A percentile compares a stretch with the other conserved stretches of the same genome.
Conservation (phyloP, 2,888 invertebrate genomes). For the Cephus runcator region DNA sequence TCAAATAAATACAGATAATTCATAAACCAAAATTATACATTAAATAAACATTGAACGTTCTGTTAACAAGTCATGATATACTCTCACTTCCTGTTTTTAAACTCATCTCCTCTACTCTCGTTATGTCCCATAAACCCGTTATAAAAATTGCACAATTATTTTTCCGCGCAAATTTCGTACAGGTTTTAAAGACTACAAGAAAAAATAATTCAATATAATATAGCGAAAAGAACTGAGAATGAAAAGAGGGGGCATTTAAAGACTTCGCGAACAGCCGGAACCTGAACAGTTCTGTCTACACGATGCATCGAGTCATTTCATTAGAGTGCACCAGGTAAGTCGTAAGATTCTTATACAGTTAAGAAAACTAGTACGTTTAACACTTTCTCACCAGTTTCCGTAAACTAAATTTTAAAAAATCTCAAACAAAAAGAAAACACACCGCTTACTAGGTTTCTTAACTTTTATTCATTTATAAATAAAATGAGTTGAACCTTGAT, state of each 20-base stretch:
- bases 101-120: neutral
- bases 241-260: slow-evolving; percentile 37
- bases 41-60: neutral
- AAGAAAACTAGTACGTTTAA: neutral
- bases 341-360: neutral
- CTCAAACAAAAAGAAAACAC: neutral
- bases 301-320: slow-evolving; percentile 39
- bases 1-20: neutral
- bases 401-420: neutral
- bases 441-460: neutral
- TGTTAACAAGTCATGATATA: neutral
- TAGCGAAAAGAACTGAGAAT: neutral
- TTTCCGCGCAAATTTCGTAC: neutral
- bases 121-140: neutral
- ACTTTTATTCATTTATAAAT: neutral
- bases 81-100: neutral
- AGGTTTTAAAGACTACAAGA: neutral
- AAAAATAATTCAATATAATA: neutral
- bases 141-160: neutral
- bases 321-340: slow-evolving; percentile 4
- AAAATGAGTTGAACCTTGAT: neutral
- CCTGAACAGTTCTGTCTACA: slow-evolving; percentile 38
- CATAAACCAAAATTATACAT: neutral
- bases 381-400: neutral
- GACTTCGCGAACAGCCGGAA: slow-evolving; percentile 28